Evolutionary conservation across 2,113 vertebrate species (phyloP).

Genomic region (Polypterus senegalus): DNA sequence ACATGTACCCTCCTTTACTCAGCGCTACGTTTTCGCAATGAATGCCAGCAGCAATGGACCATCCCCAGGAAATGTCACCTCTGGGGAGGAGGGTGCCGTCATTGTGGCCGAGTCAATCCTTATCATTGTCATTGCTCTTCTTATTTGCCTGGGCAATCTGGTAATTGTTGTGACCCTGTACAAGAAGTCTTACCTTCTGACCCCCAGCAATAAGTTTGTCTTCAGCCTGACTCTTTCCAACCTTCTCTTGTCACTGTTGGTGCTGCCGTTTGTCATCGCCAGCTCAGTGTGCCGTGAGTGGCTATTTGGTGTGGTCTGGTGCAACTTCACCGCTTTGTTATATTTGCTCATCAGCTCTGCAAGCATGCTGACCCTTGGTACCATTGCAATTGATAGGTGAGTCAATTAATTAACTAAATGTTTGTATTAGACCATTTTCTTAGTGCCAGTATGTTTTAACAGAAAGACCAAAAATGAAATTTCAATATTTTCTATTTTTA

Average conservation of each 20-base stretch:
- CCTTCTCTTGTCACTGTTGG: conserved; percentile 77
- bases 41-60: conserved; percentile 70
- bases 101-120: conserved; percentile 63
- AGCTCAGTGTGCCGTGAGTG: conserved; percentile 78
- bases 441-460: too few species aligned
- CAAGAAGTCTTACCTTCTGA: conserved; percentile 84
- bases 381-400: conserved; percentile 89
- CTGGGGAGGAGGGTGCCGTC: conserved; percentile 28
- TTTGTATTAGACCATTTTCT: too few species aligned
- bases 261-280: conserved; percentile 82
- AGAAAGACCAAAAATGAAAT: too few species aligned
- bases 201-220: conserved; percentile 95
- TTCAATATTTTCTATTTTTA: too few species aligned
- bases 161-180: conserved; percentile 81
- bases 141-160: conserved; percentile 84
- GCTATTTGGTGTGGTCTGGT: conserved; percentile 96
- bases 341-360: conserved; percentile 94
- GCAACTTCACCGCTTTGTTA: conserved; percentile 89
- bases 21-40: conserved; percentile 57
- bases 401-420: conserved; percentile 17
- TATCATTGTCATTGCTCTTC: conserved; percentile 72
- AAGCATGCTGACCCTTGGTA: conserved; percentile 92
- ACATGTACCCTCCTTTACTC: conserved; percentile 42
- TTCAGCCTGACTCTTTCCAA: conserved; percentile 95
- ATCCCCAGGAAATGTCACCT: conserved; percentile 43